phyloP scores from a whole-genome alignment of 53 echinoderm and acorn worm genomes.

The Hippasteria phrygiana region DNA sequence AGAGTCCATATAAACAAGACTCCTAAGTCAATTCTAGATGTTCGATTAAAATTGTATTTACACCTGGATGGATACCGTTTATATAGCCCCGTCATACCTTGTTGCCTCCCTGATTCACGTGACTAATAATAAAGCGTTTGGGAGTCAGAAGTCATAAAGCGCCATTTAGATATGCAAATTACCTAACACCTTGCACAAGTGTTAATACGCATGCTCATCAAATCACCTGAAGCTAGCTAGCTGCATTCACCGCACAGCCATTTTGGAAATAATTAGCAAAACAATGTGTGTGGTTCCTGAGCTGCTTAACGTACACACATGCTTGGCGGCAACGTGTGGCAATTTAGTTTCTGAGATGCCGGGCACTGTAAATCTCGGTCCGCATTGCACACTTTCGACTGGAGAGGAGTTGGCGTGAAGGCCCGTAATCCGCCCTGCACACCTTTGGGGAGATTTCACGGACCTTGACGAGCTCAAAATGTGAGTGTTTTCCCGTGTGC shows the following conservation, averaged over 20 bases:
- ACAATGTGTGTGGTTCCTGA: constrained; percentile 73
- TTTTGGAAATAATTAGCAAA: constrained; percentile 93
- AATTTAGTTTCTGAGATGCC: not conserved
- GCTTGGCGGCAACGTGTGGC: constrained; percentile 31
- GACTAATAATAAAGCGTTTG: not conserved
- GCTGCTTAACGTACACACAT: constrained; percentile 20
- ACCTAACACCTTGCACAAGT: constrained; percentile 60
- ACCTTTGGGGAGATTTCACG: constrained; percentile 12
- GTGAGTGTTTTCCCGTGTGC: constrained; percentile 14
- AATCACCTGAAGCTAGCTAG: constrained; percentile 51
- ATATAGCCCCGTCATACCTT: too few relatives aligned
- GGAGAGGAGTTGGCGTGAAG: constrained; percentile 12
- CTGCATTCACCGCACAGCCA: constrained; percentile 51
- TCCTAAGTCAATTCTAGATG: too few relatives aligned
- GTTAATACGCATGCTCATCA: constrained; percentile 84
- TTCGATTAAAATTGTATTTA: too few relatives aligned
- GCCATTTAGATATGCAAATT: constrained; percentile 67
- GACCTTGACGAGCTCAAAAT: constrained; percentile 13
- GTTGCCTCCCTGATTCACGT: too few relatives aligned
- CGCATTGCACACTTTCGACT: constrained; percentile 21
- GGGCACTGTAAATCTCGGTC: constrained; percentile 30
- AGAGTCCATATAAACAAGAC: too few relatives aligned
- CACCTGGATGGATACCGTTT: too few relatives aligned
- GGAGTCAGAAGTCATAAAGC: not conserved
- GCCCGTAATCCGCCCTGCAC: not conserved